These are phyloP conservation scores for Gadus macrocephalus DNA, from an alignment of 2,113 vertebrate genomes.

Conservation along the genomic window DNA sequence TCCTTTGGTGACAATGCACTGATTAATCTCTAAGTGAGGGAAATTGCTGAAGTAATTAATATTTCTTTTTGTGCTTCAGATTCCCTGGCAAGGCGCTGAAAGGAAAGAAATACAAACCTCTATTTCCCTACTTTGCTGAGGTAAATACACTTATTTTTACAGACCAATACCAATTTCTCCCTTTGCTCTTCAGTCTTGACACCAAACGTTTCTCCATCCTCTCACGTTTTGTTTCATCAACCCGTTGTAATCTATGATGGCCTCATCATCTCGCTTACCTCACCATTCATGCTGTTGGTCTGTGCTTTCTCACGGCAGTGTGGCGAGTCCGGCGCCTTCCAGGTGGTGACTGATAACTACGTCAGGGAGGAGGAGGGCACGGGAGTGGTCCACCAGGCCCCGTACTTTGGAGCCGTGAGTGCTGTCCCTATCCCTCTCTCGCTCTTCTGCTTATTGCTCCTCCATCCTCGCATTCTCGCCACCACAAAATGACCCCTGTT, in stretches of 20 bases:
- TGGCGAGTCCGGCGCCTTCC: slow-evolving; percentile 84
- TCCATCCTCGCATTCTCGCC: background rate
- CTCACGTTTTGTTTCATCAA: slow-evolving; percentile 15
- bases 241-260: background rate
- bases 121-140: slow-evolving; percentile 92
- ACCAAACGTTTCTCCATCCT: background rate
- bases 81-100: slow-evolving; percentile 87
- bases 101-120: slow-evolving; percentile 90
- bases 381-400: slow-evolving; percentile 94
- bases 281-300: slow-evolving; percentile 10
- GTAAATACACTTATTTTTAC: slow-evolving; percentile 65
- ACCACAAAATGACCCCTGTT: background rate
- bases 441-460: background rate
- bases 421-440: background rate
- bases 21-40: too few species aligned
- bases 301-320: slow-evolving; percentile 63
- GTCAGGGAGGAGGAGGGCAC: slow-evolving; percentile 95
- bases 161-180: background rate
- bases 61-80: slow-evolving; percentile 62
- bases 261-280: background rate
- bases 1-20: too few species aligned
- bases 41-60: too few species aligned
- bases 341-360: slow-evolving; percentile 84
- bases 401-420: slow-evolving; percentile 97
- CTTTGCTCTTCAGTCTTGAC: background rate